Conservation (phyloP, 2,888 invertebrate species). For the Phrixothrix hirtus region DNA sequence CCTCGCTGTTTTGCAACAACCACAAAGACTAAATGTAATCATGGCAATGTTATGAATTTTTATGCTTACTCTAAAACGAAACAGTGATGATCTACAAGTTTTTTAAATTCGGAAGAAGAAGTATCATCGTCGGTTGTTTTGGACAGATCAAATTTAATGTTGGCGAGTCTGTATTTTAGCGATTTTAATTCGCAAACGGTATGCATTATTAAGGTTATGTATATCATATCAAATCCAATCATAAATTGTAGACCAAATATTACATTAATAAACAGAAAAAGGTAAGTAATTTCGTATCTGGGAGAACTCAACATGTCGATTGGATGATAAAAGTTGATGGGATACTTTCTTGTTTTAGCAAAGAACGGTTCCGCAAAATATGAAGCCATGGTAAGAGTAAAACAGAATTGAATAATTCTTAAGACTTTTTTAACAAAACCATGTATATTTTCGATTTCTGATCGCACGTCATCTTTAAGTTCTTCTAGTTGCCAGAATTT, state of each 20-base stretch:
- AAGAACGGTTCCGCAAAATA: neutral
- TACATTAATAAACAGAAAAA: neutral
- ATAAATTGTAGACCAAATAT: neutral
- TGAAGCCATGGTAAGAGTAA: neutral
- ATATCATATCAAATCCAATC: constrained; percentile 3
- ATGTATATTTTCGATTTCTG: neutral
- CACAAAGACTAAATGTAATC: too few relatives aligned
- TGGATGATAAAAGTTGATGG: constrained; percentile 1
- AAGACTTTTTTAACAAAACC: neutral
- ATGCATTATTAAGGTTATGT: constrained; percentile 2
- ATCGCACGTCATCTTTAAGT: neutral
- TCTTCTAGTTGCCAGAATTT: constrained; percentile 2
- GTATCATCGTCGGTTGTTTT: constrained; percentile 5
- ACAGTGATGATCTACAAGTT: constrained; percentile 21
- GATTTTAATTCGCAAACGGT: constrained; percentile 2
- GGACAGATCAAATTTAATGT: constrained; percentile 2
- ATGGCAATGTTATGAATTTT: too few relatives aligned
- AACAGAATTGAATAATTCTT: neutral
- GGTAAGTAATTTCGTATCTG: neutral
- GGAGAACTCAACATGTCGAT: neutral
- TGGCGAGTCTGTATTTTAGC: constrained; percentile 10
- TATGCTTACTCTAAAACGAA: constrained; percentile 17
- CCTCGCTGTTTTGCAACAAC: too few relatives aligned
- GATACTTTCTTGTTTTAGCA: neutral
- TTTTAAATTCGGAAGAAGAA: constrained; percentile 5